Conservation (phyloP, 2,113 vertebrate genomes). For the Apeltes quadracus region DNA sequence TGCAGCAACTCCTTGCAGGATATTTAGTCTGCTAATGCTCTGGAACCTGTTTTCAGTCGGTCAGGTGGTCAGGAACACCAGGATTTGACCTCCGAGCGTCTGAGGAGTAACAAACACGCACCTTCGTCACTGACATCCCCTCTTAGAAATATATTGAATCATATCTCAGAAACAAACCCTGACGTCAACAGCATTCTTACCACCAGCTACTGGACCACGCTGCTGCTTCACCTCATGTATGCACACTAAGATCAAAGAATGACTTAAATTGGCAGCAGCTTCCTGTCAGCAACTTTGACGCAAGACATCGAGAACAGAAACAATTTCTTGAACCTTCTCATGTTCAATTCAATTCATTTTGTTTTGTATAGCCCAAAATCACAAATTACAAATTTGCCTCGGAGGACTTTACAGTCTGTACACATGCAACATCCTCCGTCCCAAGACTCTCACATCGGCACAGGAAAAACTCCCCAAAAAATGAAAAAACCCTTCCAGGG, state of each 20-base stretch:
- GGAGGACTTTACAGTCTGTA: too few species aligned
- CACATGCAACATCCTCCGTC: too few species aligned
- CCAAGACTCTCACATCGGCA: too few species aligned
- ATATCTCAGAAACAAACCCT: background rate
- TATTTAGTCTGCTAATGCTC: background rate
- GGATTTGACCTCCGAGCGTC: background rate
- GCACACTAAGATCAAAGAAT: constrained; percentile 13
- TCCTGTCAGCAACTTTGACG: background rate
- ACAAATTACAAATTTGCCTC: too few species aligned
- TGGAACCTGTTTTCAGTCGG: background rate
- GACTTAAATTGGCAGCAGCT: constrained; percentile 17
- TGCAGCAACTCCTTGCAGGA: background rate
- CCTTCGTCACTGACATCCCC: background rate
- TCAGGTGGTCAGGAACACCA: background rate
- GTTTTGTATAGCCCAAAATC: too few species aligned
- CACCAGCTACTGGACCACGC: background rate
- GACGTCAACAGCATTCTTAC: background rate
- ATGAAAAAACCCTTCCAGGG: too few species aligned
- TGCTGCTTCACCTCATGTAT: background rate
- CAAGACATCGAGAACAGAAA: background rate
- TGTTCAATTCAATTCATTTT: too few species aligned
- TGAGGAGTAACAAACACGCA: background rate
- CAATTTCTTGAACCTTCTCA: background rate
- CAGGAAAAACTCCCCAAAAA: too few species aligned
- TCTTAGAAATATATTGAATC: background rate